Conservation (phyloP, 2,888 invertebrate genomes). For the Lithophane ornitopus region DNA sequence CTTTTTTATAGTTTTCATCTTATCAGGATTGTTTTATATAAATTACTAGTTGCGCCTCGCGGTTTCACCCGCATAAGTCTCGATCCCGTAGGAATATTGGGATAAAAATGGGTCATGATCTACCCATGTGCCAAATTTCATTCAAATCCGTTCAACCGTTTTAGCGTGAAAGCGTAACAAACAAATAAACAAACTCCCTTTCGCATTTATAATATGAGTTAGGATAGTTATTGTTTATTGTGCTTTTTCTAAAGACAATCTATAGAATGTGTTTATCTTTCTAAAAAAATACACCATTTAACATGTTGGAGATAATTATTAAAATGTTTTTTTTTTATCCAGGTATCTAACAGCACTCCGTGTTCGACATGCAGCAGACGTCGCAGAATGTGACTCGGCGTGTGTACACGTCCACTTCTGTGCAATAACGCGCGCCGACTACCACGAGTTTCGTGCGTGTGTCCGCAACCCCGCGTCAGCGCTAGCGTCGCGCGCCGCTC, state of each 20-base stretch:
- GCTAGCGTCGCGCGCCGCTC: constrained; percentile 91
- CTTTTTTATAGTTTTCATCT: neutral
- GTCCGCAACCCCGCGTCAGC: constrained; percentile 95
- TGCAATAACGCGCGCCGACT: constrained; percentile 96
- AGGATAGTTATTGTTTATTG: too few species aligned
- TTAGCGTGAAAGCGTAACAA: too few species aligned
- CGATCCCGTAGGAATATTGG: too few species aligned
- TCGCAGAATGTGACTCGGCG: constrained; percentile 92
- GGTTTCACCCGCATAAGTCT: too few species aligned
- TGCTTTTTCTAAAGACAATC: neutral
- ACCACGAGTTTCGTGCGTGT: constrained; percentile 95
- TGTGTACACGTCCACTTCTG: constrained; percentile 96
- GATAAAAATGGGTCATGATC: too few species aligned
- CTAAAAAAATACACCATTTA: neutral
- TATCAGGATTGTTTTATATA: neutral
- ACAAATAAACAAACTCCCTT: too few species aligned
- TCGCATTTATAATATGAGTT: too few species aligned
- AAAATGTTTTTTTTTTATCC: constrained; percentile 50
- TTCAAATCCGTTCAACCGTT: too few species aligned
- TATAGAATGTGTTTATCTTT: too few species aligned
- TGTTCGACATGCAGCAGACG: constrained; percentile 91
- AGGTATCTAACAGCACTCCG: constrained; percentile 95
- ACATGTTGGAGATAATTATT: neutral
- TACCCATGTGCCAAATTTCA: too few species aligned
- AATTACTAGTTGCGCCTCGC: too few species aligned